These are phyloP conservation scores for Eupithecia subfuscata DNA, from an alignment of 2,888 invertebrate species.

Conservation along the genomic window DNA sequence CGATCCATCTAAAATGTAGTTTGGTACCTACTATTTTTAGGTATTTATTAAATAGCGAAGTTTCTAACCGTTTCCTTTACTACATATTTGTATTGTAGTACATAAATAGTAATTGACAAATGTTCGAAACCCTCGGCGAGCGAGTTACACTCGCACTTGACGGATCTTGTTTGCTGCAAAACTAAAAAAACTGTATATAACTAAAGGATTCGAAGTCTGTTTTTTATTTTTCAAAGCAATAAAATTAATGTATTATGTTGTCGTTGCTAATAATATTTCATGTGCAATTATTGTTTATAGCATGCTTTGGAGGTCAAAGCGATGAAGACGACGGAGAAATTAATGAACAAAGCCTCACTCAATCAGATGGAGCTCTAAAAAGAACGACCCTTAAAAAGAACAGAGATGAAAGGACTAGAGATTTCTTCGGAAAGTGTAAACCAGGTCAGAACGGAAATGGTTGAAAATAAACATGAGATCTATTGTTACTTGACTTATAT, in stretches of 20 bases:
- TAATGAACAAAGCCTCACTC: slow-evolving; percentile 25
- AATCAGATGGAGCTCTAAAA: slow-evolving; percentile 48
- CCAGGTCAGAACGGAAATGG: slow-evolving; percentile 56
- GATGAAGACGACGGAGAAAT: slow-evolving; percentile 54
- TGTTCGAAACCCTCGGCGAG: too few species aligned
- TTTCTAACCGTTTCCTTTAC: too few species aligned
- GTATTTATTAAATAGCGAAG: too few species aligned
- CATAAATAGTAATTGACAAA: too few species aligned
- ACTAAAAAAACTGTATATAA: too few species aligned
- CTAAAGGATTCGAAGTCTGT: too few species aligned
- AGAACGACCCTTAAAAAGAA: slow-evolving; percentile 52
- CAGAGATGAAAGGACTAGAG: slow-evolving; percentile 42
- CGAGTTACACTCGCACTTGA: too few species aligned
- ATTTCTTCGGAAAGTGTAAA: slow-evolving; percentile 72
- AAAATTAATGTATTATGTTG: not conserved
- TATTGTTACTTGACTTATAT: slow-evolving; percentile 1
- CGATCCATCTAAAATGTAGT: too few species aligned
- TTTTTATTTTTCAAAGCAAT: too few species aligned
- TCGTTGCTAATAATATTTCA: not conserved
- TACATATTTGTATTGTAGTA: too few species aligned
- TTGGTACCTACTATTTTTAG: too few species aligned
- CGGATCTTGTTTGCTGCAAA: too few species aligned
- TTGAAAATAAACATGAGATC: not conserved
- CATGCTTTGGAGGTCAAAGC: slow-evolving; percentile 58
- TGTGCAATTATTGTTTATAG: slow-evolving; percentile 44